Base-by-base conservation (phyloP, 2,797 vertebrate species). In the Halcyon badia region DNA sequence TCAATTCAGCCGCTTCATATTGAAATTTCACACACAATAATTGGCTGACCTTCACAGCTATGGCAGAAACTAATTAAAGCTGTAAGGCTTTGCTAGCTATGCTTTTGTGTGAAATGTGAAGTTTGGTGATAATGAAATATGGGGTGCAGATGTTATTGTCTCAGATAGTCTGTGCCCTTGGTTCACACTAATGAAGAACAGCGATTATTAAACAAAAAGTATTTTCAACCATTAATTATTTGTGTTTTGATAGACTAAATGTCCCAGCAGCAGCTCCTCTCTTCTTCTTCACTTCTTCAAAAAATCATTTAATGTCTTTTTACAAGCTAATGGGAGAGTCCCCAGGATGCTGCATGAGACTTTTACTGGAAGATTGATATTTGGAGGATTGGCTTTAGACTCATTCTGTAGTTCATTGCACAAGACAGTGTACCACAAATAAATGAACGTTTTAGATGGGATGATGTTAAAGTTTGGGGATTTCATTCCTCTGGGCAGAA, bases 11-110 rank as follows among this genome's bases (percentile, higher is more conserved):
- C 77, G 97, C 98, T 98, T 97, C 96, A 98, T 98, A 98, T 98
- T 99, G 99, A 99, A 99, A 99, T 99, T 99, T 99, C 99, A 98
- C 98, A 99, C 98, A 98, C 98, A 98, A 98, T 99, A 99, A 99
- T 99, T 99, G 99, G 99, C 98, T 99, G 99, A 99, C 99, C 99
- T 99, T 99, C 99, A 99, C 99, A 98, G 98, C 99, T 98, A 98
- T 98, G 97, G 99, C 98, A 99, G 98, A 98, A 99, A 99, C 99
- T 99, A 99, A 99, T 99, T 99, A 99, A 99, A 99, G 98, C 99
- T 99, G 99, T 99, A 98, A 99, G 99, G 98, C 97, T 98, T 97
- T 95, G 96, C 97, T 98, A 99, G 99, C 98, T 98, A 98, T 97
- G 98, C 98, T 98, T 99, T 98, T 98, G 98, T 98, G 97, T 98